These are phyloP conservation scores for Albula goreensis DNA, from an alignment of 2,113 vertebrate genomes.

Conservation along the genomic window DNA sequence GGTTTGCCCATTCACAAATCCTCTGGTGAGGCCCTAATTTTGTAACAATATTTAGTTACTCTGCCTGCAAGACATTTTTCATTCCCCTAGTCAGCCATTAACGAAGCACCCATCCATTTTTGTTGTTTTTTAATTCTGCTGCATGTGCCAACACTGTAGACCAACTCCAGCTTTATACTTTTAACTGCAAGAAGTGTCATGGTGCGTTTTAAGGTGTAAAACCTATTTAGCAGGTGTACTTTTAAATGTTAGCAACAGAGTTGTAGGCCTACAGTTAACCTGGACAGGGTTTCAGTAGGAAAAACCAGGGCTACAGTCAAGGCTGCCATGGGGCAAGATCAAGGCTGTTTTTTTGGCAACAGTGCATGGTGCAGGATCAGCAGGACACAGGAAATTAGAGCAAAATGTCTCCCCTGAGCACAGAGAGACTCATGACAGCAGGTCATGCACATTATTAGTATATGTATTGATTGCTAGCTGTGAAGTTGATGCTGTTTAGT, in stretches of 20 bases:
- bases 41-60: conserved; percentile 1
- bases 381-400: no score
- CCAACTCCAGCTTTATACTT: not conserved
- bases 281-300: conserved; percentile 68
- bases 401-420: not conserved
- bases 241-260: not conserved
- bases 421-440: not conserved
- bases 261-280: conserved; percentile 55
- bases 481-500: not conserved
- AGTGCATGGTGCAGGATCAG: conserved; percentile 50
- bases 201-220: not conserved
- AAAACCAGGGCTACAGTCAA: conserved; percentile 43
- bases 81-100: not conserved
- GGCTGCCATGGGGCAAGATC: conserved; percentile 51
- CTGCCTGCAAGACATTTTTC: not conserved
- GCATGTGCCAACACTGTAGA: not conserved
- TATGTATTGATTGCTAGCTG: not conserved
- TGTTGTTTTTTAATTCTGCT: not conserved
- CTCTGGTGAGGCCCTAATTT: not conserved
- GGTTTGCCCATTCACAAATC: not conserved
- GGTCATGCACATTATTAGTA: not conserved
- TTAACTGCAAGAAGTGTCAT: not conserved
- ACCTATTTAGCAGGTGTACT: not conserved
- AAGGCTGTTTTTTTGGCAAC: conserved; percentile 58
- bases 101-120: not conserved